Conservation (phyloP, 2,888 invertebrate species). For the Microplitis manilae region DNA sequence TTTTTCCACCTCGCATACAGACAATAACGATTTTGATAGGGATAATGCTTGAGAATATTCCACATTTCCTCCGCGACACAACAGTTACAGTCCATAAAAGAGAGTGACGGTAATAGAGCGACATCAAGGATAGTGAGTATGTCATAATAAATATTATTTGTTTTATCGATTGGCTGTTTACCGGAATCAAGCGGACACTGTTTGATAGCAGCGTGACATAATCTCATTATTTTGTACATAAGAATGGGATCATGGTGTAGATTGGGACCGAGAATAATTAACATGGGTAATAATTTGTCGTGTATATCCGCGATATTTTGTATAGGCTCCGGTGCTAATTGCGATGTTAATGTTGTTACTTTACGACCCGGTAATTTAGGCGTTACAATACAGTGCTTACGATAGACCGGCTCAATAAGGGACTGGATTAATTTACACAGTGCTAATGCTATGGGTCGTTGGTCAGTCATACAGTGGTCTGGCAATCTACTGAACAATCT, state of each 20-base stretch:
- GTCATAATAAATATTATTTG: constrained; percentile 81
- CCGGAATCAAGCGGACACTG: constrained; percentile 64
- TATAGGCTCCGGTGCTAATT: constrained; percentile 79
- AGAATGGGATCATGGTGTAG: constrained; percentile 90
- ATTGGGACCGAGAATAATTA: constrained; percentile 89
- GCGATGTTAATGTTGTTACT: constrained; percentile 73
- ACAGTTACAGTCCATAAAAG: constrained; percentile 94
- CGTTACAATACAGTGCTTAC: constrained; percentile 84
- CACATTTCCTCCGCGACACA: constrained; percentile 98
- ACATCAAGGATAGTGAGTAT: constrained; percentile 90
- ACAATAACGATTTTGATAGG: constrained; percentile 87
- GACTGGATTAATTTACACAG: constrained; percentile 87
- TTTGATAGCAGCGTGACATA: constrained; percentile 68
- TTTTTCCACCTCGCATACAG: constrained; percentile 98
- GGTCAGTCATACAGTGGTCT: constrained; percentile 83
- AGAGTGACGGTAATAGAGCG: constrained; percentile 90
- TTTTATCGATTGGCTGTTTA: constrained; percentile 63
- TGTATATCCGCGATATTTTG: constrained; percentile 82
- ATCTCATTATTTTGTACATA: constrained; percentile 86
- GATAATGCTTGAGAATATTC: constrained; percentile 88
- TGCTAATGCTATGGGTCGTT: constrained; percentile 84
- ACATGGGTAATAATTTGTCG: constrained; percentile 86
- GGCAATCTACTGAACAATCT: constrained; percentile 87
- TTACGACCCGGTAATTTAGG: constrained; percentile 78
- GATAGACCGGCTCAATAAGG: constrained; percentile 89